A percentile compares a stretch with the other conserved stretches of the same genome.
Conservation (phyloP, 2,113 vertebrate genomes). For the Urocolius indicus region DNA sequence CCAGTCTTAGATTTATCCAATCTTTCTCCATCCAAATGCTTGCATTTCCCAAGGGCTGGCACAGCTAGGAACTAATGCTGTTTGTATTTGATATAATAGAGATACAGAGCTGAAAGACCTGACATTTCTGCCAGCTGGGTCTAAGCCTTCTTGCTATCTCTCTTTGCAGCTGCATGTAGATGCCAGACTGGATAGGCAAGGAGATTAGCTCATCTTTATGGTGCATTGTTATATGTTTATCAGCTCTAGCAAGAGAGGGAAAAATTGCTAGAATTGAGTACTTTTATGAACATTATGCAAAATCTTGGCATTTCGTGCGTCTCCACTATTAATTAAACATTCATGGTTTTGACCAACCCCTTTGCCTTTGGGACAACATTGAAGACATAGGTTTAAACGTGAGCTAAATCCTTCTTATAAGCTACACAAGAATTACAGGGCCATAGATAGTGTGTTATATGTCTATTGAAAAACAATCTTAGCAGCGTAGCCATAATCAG, state of each 20-base stretch:
- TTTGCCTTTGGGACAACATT: neutral
- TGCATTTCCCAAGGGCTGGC: neutral
- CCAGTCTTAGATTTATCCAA: neutral
- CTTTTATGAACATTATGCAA: neutral
- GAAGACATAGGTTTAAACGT: neutral
- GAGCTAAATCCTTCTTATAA: neutral
- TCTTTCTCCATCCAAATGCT: neutral
- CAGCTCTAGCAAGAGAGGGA: slow-evolving; percentile 6
- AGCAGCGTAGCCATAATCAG: neutral
- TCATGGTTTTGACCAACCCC: neutral
- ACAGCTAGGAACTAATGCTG: neutral
- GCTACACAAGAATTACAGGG: neutral
- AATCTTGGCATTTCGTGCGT: neutral
- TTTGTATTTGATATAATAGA: slow-evolving; percentile 50
- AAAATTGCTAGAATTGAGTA: neutral
- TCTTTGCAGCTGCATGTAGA: slow-evolving; percentile 49
- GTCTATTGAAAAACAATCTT: neutral
- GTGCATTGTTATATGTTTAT: slow-evolving; percentile 34
- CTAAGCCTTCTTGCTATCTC: slow-evolving; percentile 5
- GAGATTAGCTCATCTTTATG: neutral
- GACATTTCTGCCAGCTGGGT: slow-evolving; percentile 28
- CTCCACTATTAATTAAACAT: neutral
- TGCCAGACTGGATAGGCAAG: neutral
- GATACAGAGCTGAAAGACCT: slow-evolving; percentile 28
- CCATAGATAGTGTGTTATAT: rapidly evolving